Evolutionary conservation across 2,113 vertebrate genomes (phyloP), one percentile per base, ranked within the genome.

Genomic region (Machaerirhynchus nigripectus): DNA sequence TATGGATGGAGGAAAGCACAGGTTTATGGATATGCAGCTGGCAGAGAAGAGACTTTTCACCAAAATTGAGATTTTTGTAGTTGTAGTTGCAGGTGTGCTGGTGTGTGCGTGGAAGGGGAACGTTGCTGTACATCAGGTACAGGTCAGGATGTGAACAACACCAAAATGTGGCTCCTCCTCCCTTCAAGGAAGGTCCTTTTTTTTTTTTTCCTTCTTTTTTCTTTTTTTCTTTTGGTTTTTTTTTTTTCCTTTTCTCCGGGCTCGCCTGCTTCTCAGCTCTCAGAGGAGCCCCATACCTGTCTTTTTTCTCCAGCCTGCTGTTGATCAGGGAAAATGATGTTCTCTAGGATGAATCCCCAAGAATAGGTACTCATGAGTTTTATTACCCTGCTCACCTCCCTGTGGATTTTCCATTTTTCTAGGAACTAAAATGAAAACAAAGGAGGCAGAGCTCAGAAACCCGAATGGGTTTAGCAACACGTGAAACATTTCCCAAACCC

Each of bases 51-150:
- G 35, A 0, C 0, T 77, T 91, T 83, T 65, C 59, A 77, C 53
- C 49, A 30, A 70, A 77, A 28, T 4, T 5, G 67, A 67, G 17
- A 8, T 31, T 83, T 53, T 33, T 65, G 20, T 42, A 20, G 49
- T 11, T 53, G 44, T 2, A 8, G 52, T 76, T 56, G 82, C 52
- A 67, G 83, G 47, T 71, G 52, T 67, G 55, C 26, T 2, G 3
- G 27, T 23, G 60, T 33, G 27, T 47, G 10, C 0, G 0, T 28
- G 52, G 60, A 40, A 63, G 59, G 23, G 31, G 13, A 59, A 16
- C 0, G 0, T 15, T n/a, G 28, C 50, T 59, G 15, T 74, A 9
- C 6, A 2, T 8, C 55, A 80, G 30, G 55, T 77, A 47, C 20
- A 31, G 47, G 24, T 30, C 35, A 31, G 37, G 78, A 30, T 73